Conservation (phyloP, 2,797 vertebrate genomes). For the Cynopterus sphinx region DNA sequence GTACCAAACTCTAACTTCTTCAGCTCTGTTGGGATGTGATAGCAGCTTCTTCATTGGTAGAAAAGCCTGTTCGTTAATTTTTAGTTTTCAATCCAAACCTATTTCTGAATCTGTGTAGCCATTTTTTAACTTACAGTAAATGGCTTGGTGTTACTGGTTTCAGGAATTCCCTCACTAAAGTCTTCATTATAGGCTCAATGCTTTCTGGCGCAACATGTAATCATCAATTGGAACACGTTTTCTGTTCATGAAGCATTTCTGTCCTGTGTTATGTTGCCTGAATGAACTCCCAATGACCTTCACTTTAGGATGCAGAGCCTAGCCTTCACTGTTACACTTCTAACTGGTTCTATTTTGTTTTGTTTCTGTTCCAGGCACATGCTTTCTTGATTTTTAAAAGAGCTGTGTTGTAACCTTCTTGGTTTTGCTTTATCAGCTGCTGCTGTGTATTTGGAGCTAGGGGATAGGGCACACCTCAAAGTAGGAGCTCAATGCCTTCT, state of each 20-base stretch:
- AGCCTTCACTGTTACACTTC: not conserved
- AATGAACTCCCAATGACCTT: not conserved
- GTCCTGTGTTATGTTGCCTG: not conserved
- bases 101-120: not conserved
- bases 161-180: not conserved
- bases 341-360: not conserved
- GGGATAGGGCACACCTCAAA: not conserved
- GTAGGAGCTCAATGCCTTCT: not conserved
- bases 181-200: not conserved
- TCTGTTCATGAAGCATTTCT: not conserved
- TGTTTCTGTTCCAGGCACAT: not conserved
- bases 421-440: not conserved
- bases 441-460: not conserved
- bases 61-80: not conserved
- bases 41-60: no score
- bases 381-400: not conserved
- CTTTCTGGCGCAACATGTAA: not conserved
- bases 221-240: not conserved
- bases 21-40: no score
- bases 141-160: not conserved
- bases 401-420: no score
- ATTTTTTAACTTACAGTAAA: not conserved
- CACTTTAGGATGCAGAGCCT: not conserved
- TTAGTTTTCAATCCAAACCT: not conserved
- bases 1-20: no score